Evolutionary conservation across 2,888 invertebrate species (phyloP), one percentile per base, ranked within the genome.

Genomic region (Parelbella ahira): DNA sequence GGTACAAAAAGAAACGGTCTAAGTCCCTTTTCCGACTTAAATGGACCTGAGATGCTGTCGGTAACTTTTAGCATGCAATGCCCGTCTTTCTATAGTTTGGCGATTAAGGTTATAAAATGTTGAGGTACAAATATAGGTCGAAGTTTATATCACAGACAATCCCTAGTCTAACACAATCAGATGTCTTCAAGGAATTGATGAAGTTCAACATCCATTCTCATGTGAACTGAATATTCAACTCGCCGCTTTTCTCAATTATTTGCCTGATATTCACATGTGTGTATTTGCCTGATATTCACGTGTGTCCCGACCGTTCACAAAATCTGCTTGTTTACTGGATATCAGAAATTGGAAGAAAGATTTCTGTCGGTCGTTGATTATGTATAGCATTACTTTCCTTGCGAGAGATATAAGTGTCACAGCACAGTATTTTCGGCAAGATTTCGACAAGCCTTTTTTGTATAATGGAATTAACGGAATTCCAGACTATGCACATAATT

Each of bases 401-500:
- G 19, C 18, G 6, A 20, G 30, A 4, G 30, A 32, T 7, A 2
- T 32, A 5, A 12, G 3, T 4, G 32, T 2, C 2, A 32, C 6
- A 3, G 20, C 21, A 3, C 32, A 21, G 12, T 32, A 21, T 10
- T 32, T 20, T 4, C 9, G n/a, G 21, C 32, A 32, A 5, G n/a
- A 7, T 7, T 13, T 77, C 90, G 5, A 10, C 19, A 21, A 33
- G 4, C 21, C 33, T 23, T 33, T 33, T 10, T 33, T 33, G 7
- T 33, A 13, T 1, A 33, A 12, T 11, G 33, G 12, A 8, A 33
- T 8, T 7, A 33, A 2, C n/a, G n/a, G n/a, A n/a, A n/a, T n/a
- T n/a, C n/a, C n/a, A n/a, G n/a, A n/a, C n/a, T n/a, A n/a, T n/a
- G n/a, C n/a, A n/a, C n/a, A n/a, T n/a, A n/a, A n/a, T n/a, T n/a